These are phyloP conservation scores for Neuroscelio doddi DNA, from an alignment of 2,888 invertebrate species.

Conservation along the genomic window DNA sequence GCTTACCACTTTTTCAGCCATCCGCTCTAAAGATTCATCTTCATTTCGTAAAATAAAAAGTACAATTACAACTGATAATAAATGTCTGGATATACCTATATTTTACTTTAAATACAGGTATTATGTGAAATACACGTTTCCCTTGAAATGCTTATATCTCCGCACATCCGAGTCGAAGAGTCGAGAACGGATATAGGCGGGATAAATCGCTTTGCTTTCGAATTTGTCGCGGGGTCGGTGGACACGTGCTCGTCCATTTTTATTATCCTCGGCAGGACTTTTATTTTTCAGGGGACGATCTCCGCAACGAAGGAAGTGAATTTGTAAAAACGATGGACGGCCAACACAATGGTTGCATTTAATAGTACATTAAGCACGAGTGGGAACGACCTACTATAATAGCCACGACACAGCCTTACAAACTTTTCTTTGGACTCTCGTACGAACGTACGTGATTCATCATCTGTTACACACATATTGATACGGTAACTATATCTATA, in stretches of 20 bases:
- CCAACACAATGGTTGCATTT: conserved; percentile 68
- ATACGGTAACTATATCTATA: too few species aligned
- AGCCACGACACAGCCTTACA: conserved; percentile 22
- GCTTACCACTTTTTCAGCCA: conserved; percentile 51
- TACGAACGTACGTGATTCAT: too few species aligned
- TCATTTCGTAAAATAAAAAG: too few species aligned
- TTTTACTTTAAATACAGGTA: too few species aligned
- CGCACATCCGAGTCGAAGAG: conserved; percentile 1
- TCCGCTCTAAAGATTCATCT: too few species aligned
- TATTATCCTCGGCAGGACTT: conserved; percentile 35
- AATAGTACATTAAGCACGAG: conserved; percentile 69
- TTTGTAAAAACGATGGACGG: conserved; percentile 64
- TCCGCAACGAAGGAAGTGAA: conserved; percentile 61
- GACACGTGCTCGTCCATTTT: conserved; percentile 59
- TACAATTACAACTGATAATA: too few species aligned
- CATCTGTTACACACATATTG: too few species aligned
- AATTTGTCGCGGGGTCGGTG: conserved; percentile 55
- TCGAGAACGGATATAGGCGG: conserved; percentile 51
- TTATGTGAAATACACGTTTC: too few species aligned
- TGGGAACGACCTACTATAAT: conserved; percentile 33
- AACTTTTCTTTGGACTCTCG: conserved; percentile 13
- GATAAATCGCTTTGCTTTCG: conserved; percentile 59
- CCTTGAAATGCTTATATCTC: too few species aligned
- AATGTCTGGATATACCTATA: too few species aligned
- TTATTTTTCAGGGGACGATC: conserved; percentile 27